Conservation (phyloP, 2,113 vertebrate species). For the Notothenia rossii region DNA sequence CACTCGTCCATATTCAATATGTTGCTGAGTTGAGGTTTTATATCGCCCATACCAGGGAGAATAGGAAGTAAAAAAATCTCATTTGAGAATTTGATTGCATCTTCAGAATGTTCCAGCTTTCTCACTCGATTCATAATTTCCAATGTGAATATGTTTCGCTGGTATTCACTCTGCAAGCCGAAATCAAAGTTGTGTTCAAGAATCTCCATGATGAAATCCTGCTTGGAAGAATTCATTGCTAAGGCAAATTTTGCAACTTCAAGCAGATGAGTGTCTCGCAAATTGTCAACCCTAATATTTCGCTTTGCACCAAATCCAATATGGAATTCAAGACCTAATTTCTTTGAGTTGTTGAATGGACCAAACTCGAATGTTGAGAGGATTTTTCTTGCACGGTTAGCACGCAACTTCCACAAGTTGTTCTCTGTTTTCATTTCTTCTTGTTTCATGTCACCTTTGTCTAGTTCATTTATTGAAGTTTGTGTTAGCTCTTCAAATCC, state of each 20-base stretch:
- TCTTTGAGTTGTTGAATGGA: background rate
- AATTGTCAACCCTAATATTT: slow-evolving; percentile 13
- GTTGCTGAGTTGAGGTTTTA: too few relatives aligned
- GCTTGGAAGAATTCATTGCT: slow-evolving; percentile 42
- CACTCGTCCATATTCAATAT: too few relatives aligned
- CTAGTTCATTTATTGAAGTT: too few relatives aligned
- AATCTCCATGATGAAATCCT: slow-evolving; percentile 30
- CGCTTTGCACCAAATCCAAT: slow-evolving; percentile 42
- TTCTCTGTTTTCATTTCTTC: background rate
- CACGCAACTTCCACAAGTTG: slow-evolving; percentile 43
- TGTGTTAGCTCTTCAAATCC: too few relatives aligned
- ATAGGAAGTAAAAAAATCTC: too few relatives aligned
- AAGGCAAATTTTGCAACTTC: slow-evolving; percentile 46
- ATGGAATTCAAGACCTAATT: background rate
- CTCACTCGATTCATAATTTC: too few relatives aligned
- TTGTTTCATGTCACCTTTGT: background rate
- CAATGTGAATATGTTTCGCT: too few relatives aligned
- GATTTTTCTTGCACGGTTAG: slow-evolving; percentile 35
- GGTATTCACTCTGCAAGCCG: slow-evolving; percentile 18
- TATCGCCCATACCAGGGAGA: too few relatives aligned
- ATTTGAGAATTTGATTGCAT: too few relatives aligned
- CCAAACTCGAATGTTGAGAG: background rate
- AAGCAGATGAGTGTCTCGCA: background rate
- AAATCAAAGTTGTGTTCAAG: slow-evolving; percentile 56
- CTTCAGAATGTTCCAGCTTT: too few relatives aligned